A percentile compares a stretch with the other conserved stretches of the same genome.
Evolutionary conservation across 1,140 invertebrate genomes (phyloP).

Genomic region (Lasaia peninsularis): DNA sequence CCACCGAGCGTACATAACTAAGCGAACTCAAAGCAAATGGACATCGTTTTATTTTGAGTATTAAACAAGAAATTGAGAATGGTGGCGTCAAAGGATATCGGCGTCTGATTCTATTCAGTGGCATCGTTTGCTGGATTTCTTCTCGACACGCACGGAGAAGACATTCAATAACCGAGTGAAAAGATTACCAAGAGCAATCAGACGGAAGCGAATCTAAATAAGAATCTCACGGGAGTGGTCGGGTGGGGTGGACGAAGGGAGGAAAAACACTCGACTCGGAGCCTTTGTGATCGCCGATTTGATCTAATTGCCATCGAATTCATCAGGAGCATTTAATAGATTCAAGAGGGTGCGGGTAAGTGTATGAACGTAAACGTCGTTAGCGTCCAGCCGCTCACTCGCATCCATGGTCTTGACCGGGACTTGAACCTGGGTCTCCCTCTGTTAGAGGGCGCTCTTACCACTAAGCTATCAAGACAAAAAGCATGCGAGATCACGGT

Average conservation of each 20-base stretch:
- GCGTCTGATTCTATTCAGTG: conserved; percentile 45
- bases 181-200: conserved; percentile 77
- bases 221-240: conserved; percentile 72
- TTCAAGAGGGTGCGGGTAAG: conserved; percentile 39
- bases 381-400: conserved; percentile 28
- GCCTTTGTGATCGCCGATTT: conserved; percentile 67
- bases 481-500: conserved; percentile 41
- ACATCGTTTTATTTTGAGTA: conserved; percentile 47
- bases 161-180: conserved; percentile 76
- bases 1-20: conserved; percentile 27
- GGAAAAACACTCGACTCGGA: conserved; percentile 62
- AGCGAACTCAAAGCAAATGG: conserved; percentile 45
- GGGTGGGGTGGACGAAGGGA: conserved; percentile 46
- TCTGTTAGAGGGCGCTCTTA: conserved; percentile 65
- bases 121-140: conserved; percentile 41
- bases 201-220: conserved; percentile 77
- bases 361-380: conserved; percentile 26
- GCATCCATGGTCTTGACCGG: conserved; percentile 71
- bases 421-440: conserved; percentile 75
- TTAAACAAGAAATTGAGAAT: conserved; percentile 50
- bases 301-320: conserved; percentile 66
- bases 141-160: conserved; percentile 66
- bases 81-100: conserved; percentile 52
- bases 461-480: conserved; percentile 77
- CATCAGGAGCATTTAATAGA: conserved; percentile 52